Base-by-base conservation (phyloP, 2,113 vertebrate genomes). In the Myocastor coypus region DNA sequence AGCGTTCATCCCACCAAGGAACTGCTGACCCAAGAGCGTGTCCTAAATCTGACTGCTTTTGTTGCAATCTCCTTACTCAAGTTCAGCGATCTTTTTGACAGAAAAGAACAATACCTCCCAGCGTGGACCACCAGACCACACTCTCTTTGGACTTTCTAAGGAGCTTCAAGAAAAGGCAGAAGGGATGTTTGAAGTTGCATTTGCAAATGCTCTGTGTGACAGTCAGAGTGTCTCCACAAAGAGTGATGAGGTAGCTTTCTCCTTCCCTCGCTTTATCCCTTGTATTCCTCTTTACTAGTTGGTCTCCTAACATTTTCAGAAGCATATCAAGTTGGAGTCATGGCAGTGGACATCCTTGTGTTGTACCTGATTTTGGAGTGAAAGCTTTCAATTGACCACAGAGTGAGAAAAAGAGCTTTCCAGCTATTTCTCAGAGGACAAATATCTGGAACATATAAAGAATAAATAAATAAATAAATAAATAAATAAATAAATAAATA, bases 41-140 rank as follows among this genome's bases (percentile, higher is more conserved):
- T 59, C 83, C 84, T 87, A 73, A 80, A 80, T 55, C 30, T 78
- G 52, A 19, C 42, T 14, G 89, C 46, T 83, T 85, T 87, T 5
- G 28, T 50, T 28, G 7, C 6, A 0, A 77, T 46, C 42, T 50
- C 42, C 89, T 91, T 63, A 52, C 22, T 86, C 17, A 83, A 73
- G 16, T 92, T 89, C 20, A 89, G 34, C 81, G 89, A n/a, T 59
- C 19, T 40, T 96, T 82, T 71, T 73, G 61, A 94, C 22, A 95
- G 42, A 93, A 89, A 93, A 87, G 28, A 78, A 32, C 37, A 86
- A 75, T 50, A 46, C 3, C 13, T 16, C 91, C 5, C 11, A 10
- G 1, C 46, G 42, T n/a, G 30, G 69, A 59, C 83, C 63, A 87
- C 42, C 71, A 73, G 26, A 68, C 42, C 5, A n/a, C 1, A 78